Conservation (phyloP, 2,888 invertebrate species). For the Phasia obesa region DNA sequence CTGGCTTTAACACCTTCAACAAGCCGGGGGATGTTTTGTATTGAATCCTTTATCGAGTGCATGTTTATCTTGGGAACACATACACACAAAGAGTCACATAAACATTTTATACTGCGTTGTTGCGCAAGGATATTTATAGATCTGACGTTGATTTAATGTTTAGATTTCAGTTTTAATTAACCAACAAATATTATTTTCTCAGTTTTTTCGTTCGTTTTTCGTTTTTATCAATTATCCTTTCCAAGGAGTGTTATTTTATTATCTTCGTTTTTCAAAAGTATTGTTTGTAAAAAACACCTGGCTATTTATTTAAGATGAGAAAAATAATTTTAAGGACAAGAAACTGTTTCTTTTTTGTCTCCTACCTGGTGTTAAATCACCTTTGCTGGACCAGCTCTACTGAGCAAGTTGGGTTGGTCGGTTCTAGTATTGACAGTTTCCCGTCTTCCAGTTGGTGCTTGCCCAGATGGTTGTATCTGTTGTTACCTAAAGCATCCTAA, state of each 20-base stretch:
- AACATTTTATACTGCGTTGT: constrained; percentile 15
- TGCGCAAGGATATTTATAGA: constrained; percentile 46
- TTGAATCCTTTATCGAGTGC: constrained; percentile 42
- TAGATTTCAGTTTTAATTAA: constrained; percentile 19
- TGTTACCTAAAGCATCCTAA: too few species aligned
- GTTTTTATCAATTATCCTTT: constrained; percentile 49
- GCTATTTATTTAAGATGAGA: constrained; percentile 58
- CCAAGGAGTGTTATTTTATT: neutral
- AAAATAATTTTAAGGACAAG: too few species aligned
- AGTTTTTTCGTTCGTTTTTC: neutral
- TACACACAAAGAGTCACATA: neutral
- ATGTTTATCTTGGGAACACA: neutral
- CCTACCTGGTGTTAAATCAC: too few species aligned
- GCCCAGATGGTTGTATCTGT: too few species aligned
- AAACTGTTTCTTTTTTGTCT: too few species aligned
- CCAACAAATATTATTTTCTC: constrained; percentile 8
- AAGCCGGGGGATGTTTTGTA: constrained; percentile 17
- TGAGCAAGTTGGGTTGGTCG: too few species aligned
- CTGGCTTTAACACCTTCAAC: constrained; percentile 43
- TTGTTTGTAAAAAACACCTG: constrained; percentile 55
- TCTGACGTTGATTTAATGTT: constrained; percentile 44
- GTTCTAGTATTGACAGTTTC: too few species aligned
- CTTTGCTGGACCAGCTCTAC: too few species aligned
- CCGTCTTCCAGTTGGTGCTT: too few species aligned
- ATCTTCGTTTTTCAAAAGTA: neutral